These are phyloP conservation scores for Calliphora vomitoria DNA, from an alignment of 2,888 invertebrate genomes.

Conservation along the genomic window DNA sequence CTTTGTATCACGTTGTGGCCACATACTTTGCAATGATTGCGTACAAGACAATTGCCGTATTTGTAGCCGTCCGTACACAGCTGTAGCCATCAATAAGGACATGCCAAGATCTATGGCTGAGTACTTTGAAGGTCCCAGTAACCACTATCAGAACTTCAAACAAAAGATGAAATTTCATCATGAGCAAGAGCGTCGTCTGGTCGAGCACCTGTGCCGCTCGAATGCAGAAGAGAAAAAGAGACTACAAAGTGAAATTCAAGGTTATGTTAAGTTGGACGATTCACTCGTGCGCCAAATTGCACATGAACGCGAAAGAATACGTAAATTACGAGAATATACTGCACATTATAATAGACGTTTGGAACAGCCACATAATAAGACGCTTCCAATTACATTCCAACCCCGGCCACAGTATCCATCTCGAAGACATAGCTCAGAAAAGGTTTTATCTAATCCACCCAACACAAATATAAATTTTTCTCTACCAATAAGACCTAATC, in stretches of 20 bases:
- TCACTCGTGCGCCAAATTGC: constrained; percentile 35
- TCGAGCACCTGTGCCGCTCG: no score
- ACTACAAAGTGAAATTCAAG: constrained; percentile 27
- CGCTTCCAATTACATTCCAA: constrained; percentile 54
- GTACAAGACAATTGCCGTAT: constrained; percentile 57
- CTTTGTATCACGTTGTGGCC: constrained; percentile 71
- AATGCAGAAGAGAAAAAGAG: constrained; percentile 48
- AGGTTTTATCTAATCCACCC: neutral
- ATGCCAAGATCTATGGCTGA: constrained; percentile 68
- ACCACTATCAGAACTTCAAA: no score
- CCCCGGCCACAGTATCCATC: constrained; percentile 34
- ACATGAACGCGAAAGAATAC: constrained; percentile 68
- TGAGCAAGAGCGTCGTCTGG: no score
- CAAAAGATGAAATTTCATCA: no score
- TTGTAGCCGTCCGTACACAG: constrained; percentile 64
- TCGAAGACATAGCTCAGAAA: neutral
- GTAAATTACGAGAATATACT: constrained; percentile 72
- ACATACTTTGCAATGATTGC: constrained; percentile 73
- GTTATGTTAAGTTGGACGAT: constrained; percentile 44
- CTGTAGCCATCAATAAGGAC: constrained; percentile 60
- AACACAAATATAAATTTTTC: constrained; percentile 38
- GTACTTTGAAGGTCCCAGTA: no score
- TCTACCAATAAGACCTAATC: constrained; percentile 48
- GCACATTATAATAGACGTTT: constrained; percentile 70
- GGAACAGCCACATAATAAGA: constrained; percentile 63